Evolutionary conservation across 2,113 vertebrate genomes (phyloP).

Genomic region (Pheucticus melanocephalus): DNA sequence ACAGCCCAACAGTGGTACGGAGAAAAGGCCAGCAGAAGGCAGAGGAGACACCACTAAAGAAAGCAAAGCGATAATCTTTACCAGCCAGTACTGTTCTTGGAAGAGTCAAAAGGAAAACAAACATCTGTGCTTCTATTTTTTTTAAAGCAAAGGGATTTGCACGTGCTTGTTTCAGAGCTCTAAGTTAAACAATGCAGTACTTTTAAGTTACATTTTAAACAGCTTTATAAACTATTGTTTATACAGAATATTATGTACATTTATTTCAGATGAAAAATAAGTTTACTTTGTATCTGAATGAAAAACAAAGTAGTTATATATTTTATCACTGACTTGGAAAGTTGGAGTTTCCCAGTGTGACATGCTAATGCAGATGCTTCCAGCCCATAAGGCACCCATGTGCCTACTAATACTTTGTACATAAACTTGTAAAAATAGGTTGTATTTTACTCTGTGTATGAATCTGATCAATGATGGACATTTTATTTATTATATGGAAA

Average conservation of each 20-base stretch:
- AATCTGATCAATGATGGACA: constrained; percentile 77
- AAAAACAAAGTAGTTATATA: constrained; percentile 77
- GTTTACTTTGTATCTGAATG: constrained; percentile 77
- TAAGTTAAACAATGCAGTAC: constrained; percentile 65
- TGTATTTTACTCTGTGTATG: constrained; percentile 83
- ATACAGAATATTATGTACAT: constrained; percentile 75
- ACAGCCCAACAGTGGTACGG: constrained; percentile 80
- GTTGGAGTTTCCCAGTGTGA: constrained; percentile 65
- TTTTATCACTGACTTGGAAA: constrained; percentile 72
- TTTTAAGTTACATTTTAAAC: constrained; percentile 70
- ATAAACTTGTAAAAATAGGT: constrained; percentile 80
- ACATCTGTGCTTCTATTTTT: constrained; percentile 48
- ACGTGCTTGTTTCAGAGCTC: constrained; percentile 69
- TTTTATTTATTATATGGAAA: constrained; percentile 82
- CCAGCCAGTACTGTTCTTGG: neutral
- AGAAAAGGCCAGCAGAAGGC: constrained; percentile 83
- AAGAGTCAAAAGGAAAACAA: neutral
- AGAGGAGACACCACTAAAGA: constrained; percentile 83
- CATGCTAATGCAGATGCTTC: constrained; percentile 63
- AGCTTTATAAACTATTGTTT: constrained; percentile 77
- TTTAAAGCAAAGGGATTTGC: constrained; percentile 65
- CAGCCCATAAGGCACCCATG: constrained; percentile 50
- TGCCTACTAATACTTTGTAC: constrained; percentile 71
- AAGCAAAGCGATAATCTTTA: constrained; percentile 82
- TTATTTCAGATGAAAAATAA: constrained; percentile 74